Percentiles rank a stretch among this genome's conserved stretches.
Conservation (phyloP, 2,113 vertebrate genomes). For the Herpetotheres cachinnans region DNA sequence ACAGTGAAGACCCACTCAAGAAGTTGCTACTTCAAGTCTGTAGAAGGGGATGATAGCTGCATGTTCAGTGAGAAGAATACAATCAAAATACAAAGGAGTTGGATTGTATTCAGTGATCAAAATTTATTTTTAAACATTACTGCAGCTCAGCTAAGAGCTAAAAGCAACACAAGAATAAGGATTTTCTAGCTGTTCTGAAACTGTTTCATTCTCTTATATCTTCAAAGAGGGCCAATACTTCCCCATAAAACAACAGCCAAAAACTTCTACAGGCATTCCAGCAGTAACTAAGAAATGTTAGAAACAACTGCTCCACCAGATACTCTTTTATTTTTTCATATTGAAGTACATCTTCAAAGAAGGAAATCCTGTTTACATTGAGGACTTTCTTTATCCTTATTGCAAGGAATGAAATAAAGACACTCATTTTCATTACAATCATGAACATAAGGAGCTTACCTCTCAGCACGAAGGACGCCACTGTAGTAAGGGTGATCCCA, state of each 20-base stretch:
- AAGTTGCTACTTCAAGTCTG: not conserved
- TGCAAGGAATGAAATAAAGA: not conserved
- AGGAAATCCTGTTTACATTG: not conserved
- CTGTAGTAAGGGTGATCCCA: constrained; percentile 97
- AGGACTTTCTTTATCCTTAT: not conserved
- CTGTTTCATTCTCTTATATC: not conserved
- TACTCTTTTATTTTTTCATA: not conserved
- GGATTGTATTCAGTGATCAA: not conserved
- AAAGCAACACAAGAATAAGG: not conserved
- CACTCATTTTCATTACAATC: constrained; percentile 41
- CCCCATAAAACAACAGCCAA: not conserved
- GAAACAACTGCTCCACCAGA: not conserved
- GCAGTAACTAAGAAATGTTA: not conserved
- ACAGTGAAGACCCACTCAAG: not conserved
- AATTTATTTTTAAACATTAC: not conserved
- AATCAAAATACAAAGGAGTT: not conserved
- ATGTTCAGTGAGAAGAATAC: not conserved
- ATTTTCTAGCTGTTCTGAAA: not conserved
- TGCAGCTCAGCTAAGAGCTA: not conserved
- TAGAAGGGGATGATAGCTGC: not conserved
- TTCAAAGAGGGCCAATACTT: not conserved
- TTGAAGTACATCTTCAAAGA: not conserved
- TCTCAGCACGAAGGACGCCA: constrained; percentile 90
- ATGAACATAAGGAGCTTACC: constrained; percentile 72
- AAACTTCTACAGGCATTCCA: not conserved